Percentiles rank a stretch among this genome's conserved stretches.
These are phyloP conservation scores for Conomelus anceps DNA, from an alignment of 2,888 invertebrate species.

Conservation along the genomic window DNA sequence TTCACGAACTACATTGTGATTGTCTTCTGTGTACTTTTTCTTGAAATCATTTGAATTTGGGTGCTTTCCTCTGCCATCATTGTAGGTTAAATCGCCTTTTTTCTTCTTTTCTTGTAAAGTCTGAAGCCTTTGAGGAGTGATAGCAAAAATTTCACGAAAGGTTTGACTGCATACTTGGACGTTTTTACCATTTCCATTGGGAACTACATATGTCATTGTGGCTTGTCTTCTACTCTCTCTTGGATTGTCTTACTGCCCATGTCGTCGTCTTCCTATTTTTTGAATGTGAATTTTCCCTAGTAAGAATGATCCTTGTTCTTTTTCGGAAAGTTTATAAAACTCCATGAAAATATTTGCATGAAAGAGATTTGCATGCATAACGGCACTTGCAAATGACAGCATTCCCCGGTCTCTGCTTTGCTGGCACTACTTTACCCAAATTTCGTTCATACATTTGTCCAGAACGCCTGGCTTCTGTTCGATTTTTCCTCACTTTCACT, in stretches of 20 bases:
- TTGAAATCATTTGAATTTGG: neutral
- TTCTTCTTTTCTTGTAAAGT: neutral
- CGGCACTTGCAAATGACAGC: neutral
- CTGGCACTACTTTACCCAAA: neutral
- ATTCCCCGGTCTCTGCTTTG: neutral
- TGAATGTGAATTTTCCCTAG: neutral
- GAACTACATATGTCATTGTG: neutral
- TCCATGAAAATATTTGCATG: neutral
- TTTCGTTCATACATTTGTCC: neutral
- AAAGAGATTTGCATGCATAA: neutral
- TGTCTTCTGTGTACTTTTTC: neutral
- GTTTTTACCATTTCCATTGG: neutral
- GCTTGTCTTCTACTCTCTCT: neutral
- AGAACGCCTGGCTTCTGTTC: neutral
- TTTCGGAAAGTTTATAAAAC: neutral
- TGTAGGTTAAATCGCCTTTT: neutral
- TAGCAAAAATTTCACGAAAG: neutral
- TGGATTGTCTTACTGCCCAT: neutral
- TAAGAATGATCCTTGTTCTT: neutral
- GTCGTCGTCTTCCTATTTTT: neutral
- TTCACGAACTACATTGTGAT: neutral
- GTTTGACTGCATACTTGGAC: neutral
- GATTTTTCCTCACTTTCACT: neutral
- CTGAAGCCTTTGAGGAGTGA: neutral
- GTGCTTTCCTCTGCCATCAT: neutral